Percentiles rank a stretch among this genome's conserved stretches.
These are phyloP conservation scores for Physella acuta DNA, from an alignment of 1,140 invertebrate species.

Conservation along the genomic window DNA sequence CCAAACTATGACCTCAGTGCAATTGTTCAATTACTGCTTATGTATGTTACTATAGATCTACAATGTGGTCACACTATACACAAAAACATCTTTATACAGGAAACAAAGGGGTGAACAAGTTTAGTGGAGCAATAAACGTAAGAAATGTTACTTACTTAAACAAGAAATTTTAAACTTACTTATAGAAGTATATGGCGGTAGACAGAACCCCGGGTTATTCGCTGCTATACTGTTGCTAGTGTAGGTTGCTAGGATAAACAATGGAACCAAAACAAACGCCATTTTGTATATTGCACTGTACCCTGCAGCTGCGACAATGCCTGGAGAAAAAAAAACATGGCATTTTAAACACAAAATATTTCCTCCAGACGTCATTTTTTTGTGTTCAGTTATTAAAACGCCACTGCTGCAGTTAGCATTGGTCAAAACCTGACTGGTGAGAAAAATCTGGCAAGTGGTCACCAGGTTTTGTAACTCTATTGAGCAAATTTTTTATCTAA, in stretches of 20 bases:
- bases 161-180: not conserved
- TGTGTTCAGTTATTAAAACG: too few relatives aligned
- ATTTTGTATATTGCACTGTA: slow-evolving; percentile 11
- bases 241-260: not conserved
- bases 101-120: too few relatives aligned
- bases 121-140: too few relatives aligned
- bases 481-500: too few relatives aligned
- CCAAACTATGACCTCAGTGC: not conserved
- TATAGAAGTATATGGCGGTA: slow-evolving; percentile 15
- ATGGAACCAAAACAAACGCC: not conserved
- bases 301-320: not conserved
- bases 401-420: too few relatives aligned
- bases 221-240: not conserved
- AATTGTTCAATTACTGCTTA: not conserved
- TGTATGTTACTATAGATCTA: not conserved
- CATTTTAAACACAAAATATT: too few relatives aligned
- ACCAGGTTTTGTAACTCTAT: too few relatives aligned
- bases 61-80: not conserved
- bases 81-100: not conserved
- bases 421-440: too few relatives aligned
- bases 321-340: too few relatives aligned
- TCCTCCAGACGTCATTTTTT: too few relatives aligned
- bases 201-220: not conserved
- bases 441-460: too few relatives aligned
- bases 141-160: not conserved